Evolutionary conservation across 2,888 invertebrate species (phyloP).

Genomic region (Drosophila emarginata): DNA sequence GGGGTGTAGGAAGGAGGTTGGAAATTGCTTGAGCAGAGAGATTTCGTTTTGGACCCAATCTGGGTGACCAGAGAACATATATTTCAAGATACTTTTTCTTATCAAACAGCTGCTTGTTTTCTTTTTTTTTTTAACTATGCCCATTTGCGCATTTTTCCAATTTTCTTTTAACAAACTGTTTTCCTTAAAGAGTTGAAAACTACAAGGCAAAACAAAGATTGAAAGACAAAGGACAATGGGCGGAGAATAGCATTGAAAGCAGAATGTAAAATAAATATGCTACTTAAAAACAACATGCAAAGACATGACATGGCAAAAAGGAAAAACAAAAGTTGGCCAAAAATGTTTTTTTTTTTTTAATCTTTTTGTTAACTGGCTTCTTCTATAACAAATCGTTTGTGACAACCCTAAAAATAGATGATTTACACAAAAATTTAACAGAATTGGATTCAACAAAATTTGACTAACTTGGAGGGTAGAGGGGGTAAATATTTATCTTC

Average conservation of each 20-base stretch:
- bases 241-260: slow-evolving; percentile 10
- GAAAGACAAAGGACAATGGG: slow-evolving; percentile 20
- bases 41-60: slow-evolving; percentile 7
- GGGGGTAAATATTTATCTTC: neutral
- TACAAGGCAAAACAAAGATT: slow-evolving; percentile 54
- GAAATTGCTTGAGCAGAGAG: slow-evolving; percentile 26
- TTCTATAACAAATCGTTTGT: slow-evolving; percentile 56
- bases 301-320: neutral
- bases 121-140: slow-evolving; percentile 39
- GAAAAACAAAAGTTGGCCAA: neutral
- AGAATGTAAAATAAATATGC: slow-evolving; percentile 43
- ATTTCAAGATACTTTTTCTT: neutral
- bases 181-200: slow-evolving; percentile 66
- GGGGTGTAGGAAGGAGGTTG: neutral
- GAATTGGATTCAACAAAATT: slow-evolving; percentile 55
- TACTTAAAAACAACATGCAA: slow-evolving; percentile 38
- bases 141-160: slow-evolving; percentile 55
- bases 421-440: slow-evolving; percentile 21
- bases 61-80: slow-evolving; percentile 19
- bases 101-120: slow-evolving; percentile 68
- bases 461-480: slow-evolving; percentile 35
- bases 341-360: neutral
- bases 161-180: neutral
- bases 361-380: slow-evolving; percentile 1
- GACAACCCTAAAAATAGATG: slow-evolving; percentile 55